Base-by-base conservation (phyloP, 2,113 vertebrate genomes). In the Macroglossus sobrinus region DNA sequence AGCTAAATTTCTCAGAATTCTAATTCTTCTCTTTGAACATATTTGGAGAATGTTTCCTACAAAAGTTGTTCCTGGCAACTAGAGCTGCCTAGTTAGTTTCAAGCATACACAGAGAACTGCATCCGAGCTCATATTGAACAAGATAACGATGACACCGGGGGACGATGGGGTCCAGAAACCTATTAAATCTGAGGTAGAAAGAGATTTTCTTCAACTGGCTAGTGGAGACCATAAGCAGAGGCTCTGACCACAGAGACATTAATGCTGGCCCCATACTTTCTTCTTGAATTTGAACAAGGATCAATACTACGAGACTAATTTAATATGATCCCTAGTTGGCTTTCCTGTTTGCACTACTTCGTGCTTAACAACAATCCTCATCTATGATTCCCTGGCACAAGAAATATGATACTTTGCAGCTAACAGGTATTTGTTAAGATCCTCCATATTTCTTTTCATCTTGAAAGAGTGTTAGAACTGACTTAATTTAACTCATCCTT, bases 271-370 rank as follows among this genome's bases (percentile, higher is more conserved):
- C 53, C 75, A 74, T 12, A 57, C 53, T 45, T 78, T 91, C 69
- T 85, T 96, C 61, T 92, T 93, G 69, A 74, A 80, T 84, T 59
- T 96, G 76, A 96, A 93, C 55, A 94, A 93, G 33, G 50, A 92
- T 87, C 69, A 84, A 10, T 64, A 43, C 69, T 55, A 35, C 26
- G 66, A 96, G 38, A 63, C 75, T 93, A 66, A 96, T 84, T 86
- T 96, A 89, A 50, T 40, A 30, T 47, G 45, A 93, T 72, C 13
- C 30, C 30, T 93, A 35, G 81, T 38, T 75, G 76, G 24, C 22
- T 84, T 95, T 93, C 75, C 35, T 19, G 14, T 64, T 95, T 96
- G n/a, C 35, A 75, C 14, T 74, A 76, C 47, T 69, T 91, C 13
- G 18, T 82, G 57, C 40, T 85, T 75, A 85, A 50, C 50, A 95